phyloP scores from a whole-genome alignment of 2,888 invertebrate genomes.

The Tiphia femorata region DNA sequence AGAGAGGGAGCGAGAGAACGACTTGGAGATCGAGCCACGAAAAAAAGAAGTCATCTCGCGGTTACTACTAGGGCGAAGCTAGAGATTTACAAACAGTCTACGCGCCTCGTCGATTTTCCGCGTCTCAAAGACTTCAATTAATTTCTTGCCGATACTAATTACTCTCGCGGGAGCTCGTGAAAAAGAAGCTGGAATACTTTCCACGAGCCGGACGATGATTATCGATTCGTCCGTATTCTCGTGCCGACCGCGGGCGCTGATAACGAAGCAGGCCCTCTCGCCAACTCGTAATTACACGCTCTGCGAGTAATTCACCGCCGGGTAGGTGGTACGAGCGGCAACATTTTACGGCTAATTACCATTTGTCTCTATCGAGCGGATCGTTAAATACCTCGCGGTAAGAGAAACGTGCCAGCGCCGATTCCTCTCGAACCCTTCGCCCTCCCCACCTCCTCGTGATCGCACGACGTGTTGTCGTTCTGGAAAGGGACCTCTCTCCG shows the following conservation, averaged over 20 bases:
- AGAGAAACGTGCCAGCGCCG: neutral
- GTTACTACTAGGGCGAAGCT: no score
- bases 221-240: conserved; percentile 19
- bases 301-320: conserved; percentile 12
- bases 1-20: no score
- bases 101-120: no score
- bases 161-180: no score
- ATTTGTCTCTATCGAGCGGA: conserved; percentile 32
- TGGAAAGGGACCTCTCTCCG: neutral
- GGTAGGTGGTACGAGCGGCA: conserved; percentile 14
- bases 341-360: conserved; percentile 40
- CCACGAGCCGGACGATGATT: conserved; percentile 15
- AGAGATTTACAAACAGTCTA: no score
- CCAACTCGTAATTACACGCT: conserved; percentile 38
- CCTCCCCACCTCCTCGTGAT: neutral
- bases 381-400: conserved; percentile 17
- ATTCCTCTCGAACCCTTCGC: neutral
- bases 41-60: no score
- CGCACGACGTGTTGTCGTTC: neutral
- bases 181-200: neutral
- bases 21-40: no score
- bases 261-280: no score
- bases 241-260: conserved; percentile 24
- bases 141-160: neutral
- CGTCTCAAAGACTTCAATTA: neutral